phyloP scores from a whole-genome alignment of 2,113 vertebrate species.

The Oreochromis niloticus region DNA sequence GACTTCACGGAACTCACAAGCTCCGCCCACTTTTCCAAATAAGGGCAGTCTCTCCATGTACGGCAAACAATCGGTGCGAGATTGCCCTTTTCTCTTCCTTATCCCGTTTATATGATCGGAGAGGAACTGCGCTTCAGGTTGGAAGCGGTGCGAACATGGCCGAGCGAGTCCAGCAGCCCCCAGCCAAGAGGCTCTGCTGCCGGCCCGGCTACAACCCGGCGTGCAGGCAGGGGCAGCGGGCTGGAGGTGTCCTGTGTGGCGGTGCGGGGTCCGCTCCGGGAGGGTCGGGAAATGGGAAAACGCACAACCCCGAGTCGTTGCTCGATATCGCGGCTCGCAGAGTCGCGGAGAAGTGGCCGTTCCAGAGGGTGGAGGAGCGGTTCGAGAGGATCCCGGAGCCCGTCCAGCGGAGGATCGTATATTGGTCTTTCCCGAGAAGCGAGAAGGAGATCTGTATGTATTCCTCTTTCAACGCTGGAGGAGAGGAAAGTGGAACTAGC shows the following conservation, averaged over 20 bases:
- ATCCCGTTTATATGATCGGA: constrained; percentile 92
- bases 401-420: constrained; percentile 94
- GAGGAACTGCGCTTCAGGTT: constrained; percentile 91
- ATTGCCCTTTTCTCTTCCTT: constrained; percentile 77
- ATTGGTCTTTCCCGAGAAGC: constrained; percentile 96
- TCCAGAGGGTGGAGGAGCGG: constrained; percentile 94
- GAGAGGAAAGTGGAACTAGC: constrained; percentile 81
- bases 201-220: constrained; percentile 87
- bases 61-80: constrained; percentile 81
- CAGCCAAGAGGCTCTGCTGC: constrained; percentile 97
- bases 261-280: constrained; percentile 79
- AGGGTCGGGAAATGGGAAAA: constrained; percentile 79
- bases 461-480: constrained; percentile 93
- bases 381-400: constrained; percentile 97
- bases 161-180: constrained; percentile 98
- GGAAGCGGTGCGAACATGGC: constrained; percentile 99
- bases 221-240: constrained; percentile 82
- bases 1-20: constrained; percentile 64
- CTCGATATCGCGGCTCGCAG: constrained; percentile 93
- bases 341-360: constrained; percentile 98
- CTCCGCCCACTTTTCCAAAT: constrained; percentile 76
- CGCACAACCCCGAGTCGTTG: constrained; percentile 90
- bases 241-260: constrained; percentile 80
- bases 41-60: constrained; percentile 79
- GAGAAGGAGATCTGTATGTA: constrained; percentile 99